Percentiles rank a stretch among this genome's conserved stretches.
These are phyloP conservation scores for Holothuria leucospilota DNA, from an alignment of 53 echinoderm and acorn worm genomes.

Conservation along the genomic window DNA sequence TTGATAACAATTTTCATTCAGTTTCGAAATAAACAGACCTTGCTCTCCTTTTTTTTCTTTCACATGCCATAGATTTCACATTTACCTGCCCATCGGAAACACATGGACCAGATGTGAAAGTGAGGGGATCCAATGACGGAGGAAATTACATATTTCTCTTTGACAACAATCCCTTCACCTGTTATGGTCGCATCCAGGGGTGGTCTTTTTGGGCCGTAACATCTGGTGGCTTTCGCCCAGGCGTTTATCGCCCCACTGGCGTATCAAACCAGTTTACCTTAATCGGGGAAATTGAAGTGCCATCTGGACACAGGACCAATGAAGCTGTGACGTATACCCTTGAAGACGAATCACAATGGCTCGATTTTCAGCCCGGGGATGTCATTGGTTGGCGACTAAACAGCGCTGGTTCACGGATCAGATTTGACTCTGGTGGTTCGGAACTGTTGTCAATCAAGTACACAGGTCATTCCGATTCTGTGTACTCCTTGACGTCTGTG, in stretches of 20 bases:
- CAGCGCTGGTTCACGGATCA: slow-evolving; percentile 59
- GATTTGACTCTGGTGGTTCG: slow-evolving; percentile 45
- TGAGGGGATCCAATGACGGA: slow-evolving; percentile 66
- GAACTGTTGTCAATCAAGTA: slow-evolving; percentile 70
- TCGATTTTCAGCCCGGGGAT: slow-evolving; percentile 84
- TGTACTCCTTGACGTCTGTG: slow-evolving; percentile 35
- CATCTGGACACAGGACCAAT: slow-evolving; percentile 56
- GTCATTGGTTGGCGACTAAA: slow-evolving; percentile 76
- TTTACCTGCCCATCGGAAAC: slow-evolving; percentile 65
- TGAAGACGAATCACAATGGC: slow-evolving; percentile 70
- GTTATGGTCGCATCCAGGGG: slow-evolving; percentile 79
- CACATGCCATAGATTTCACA: slow-evolving; percentile 61
- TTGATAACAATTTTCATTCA: not conserved
- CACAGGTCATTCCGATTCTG: slow-evolving; percentile 56
- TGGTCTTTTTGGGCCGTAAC: slow-evolving; percentile 74
- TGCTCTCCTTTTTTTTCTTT: not conserved
- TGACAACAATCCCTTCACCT: slow-evolving; percentile 76
- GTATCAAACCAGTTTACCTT: slow-evolving; percentile 64
- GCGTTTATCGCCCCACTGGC: slow-evolving; percentile 72
- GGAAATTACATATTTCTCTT: slow-evolving; percentile 74
- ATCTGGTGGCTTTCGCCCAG: slow-evolving; percentile 72
- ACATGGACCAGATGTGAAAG: slow-evolving; percentile 65
- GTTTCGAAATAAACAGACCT: not conserved
- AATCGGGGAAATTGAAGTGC: slow-evolving; percentile 69
- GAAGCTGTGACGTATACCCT: slow-evolving; percentile 57